phyloP scores from a whole-genome alignment of 2,888 invertebrate genomes.

The Drosophila neoperkinsi region DNA sequence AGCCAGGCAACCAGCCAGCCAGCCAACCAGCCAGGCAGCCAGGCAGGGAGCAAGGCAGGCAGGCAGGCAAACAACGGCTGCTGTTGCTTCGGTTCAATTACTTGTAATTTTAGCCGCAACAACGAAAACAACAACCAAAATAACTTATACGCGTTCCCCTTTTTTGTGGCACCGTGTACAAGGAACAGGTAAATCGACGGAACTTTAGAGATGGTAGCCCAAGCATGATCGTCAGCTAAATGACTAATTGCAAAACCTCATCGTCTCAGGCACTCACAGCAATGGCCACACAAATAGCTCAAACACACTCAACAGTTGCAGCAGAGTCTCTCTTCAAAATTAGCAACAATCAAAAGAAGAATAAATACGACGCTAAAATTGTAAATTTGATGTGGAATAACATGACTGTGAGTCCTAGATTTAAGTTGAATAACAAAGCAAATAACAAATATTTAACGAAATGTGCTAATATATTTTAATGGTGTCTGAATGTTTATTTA shows the following conservation, averaged over 20 bases:
- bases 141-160: constrained; percentile 36
- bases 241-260: neutral
- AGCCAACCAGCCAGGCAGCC: neutral
- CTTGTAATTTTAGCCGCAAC: constrained; percentile 80
- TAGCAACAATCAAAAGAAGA: neutral
- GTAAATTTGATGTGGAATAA: neutral
- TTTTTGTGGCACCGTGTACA: constrained; percentile 21
- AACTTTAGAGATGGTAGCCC: constrained; percentile 44
- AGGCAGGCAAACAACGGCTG: constrained; percentile 11
- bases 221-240: constrained; percentile 14
- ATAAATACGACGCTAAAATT: neutral
- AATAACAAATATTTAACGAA: neutral
- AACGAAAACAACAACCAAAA: constrained; percentile 33
- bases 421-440: neutral
- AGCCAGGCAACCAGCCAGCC: neutral
- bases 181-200: constrained; percentile 50
- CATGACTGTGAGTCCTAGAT: too few relatives aligned
- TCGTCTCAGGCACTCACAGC: neutral
- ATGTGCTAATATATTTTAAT: neutral
- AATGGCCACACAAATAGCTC: neutral
- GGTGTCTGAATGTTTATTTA: too few relatives aligned
- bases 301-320: too few relatives aligned
- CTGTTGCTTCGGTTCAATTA: constrained; percentile 71
- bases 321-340: neutral
- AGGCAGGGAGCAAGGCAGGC: neutral